These are phyloP conservation scores for Geotrupes spiniger DNA, from an alignment of 2,888 invertebrate genomes.

Conservation along the genomic window DNA sequence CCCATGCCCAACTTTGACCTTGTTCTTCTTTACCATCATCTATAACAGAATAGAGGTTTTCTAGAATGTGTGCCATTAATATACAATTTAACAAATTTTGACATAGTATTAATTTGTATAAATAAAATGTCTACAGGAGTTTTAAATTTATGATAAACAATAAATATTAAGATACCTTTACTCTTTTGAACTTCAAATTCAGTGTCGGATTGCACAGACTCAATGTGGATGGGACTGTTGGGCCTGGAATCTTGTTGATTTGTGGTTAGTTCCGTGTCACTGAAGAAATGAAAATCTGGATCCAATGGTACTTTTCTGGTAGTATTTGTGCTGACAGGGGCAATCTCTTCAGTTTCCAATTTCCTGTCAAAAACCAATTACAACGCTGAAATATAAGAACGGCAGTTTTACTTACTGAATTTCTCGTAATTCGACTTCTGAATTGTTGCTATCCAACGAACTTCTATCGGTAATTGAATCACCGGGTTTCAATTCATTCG, in stretches of 20 bases:
- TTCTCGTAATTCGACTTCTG: conserved; percentile 48
- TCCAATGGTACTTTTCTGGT: conserved; percentile 50
- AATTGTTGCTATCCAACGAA: conserved; percentile 46
- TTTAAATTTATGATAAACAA: conserved; percentile 3
- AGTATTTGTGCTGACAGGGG: conserved; percentile 17
- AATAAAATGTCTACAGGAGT: too few species aligned
- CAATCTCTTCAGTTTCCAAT: conserved; percentile 19
- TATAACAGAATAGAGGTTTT: conserved; percentile 19
- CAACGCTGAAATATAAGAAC: not conserved
- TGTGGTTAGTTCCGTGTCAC: conserved; percentile 84
- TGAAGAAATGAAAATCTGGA: conserved; percentile 83
- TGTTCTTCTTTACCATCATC: conserved; percentile 39
- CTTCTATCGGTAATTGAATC: conserved; percentile 47
- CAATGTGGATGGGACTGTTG: conserved; percentile 68
- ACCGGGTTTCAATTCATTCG: conserved; percentile 44
- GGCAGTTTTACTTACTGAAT: conserved; percentile 37
- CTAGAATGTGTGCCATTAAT: conserved; percentile 4
- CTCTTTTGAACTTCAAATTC: conserved; percentile 75
- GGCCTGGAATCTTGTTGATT: conserved; percentile 63
- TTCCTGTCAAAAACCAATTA: conserved; percentile 17
- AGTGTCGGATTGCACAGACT: conserved; percentile 78
- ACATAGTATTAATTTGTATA: not conserved
- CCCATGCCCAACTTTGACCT: conserved; percentile 84
- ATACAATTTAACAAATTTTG: not conserved
- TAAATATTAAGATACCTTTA: conserved; percentile 49